Evolutionary conservation across 2,797 vertebrate genomes (phyloP), one percentile per base, ranked within the genome.

Genomic region (Anomalospiza imberbis): DNA sequence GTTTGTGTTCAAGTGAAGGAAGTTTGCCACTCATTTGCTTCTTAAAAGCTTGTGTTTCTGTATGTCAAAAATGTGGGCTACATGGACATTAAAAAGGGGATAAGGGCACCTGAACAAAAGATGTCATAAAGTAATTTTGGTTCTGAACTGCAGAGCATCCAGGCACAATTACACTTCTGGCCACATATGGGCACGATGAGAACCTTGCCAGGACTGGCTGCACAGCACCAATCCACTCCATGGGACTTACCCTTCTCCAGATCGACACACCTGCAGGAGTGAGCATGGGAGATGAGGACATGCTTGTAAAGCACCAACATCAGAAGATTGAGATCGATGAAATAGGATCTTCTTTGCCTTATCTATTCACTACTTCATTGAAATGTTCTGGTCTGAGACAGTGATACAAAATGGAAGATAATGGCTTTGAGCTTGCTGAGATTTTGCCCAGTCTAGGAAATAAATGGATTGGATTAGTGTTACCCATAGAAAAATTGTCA

Each of bases 221-320:
- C 51, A 85, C n/a, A 42, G 48, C 25, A 76, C 6, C 4, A 1
- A n/a, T 38, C 10, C 1, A 4, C 15, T 51, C 38, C 25, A 10
- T 4, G 19, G 18, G 13, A 60, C 15, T 67, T 32, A 32, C 5
- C 13, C 19, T 47, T 51, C 32, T 36, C 36, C 55, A 76, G 32
- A 42, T 3, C 0, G 0, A 54, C 17, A 62, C 36, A 55, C 21
- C 26, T 45, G 44, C 36, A 61, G 54, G 18, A 60, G 16, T 26
- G 42, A 63, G 58, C 47, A 15, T 4, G 50, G 61, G 38, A 76
- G n/a, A 75, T 22, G 9, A 61, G 21, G 42, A 58, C 8, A 2
- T n/a, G 21, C 32, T 68, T 63, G 19, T 34, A 72, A 68, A 86
- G 16, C 18, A 80, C 4, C 1, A 0, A 48, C 29, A 67, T 53